phyloP scores from a whole-genome alignment of 2,888 invertebrate genomes.

The Harpalus rubripes region DNA sequence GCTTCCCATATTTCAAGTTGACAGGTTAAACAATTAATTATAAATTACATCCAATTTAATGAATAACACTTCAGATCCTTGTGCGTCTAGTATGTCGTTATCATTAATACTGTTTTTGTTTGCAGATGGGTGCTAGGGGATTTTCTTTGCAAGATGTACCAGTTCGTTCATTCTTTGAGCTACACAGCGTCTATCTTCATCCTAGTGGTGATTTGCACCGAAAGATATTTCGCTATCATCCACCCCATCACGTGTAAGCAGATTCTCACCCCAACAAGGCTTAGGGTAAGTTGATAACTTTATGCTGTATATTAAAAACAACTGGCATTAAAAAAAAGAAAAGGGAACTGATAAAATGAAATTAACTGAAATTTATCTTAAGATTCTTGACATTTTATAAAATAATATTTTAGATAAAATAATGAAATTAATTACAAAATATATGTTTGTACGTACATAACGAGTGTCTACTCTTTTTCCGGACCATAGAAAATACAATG shows the following conservation, averaged over 20 bases:
- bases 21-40: neutral
- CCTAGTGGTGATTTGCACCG: constrained; percentile 91
- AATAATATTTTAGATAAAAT: too few relatives aligned
- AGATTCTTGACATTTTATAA: too few relatives aligned
- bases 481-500: too few relatives aligned
- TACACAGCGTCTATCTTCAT: constrained; percentile 95
- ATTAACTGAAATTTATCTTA: too few relatives aligned
- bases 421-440: too few relatives aligned
- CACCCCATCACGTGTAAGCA: constrained; percentile 92
- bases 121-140: constrained; percentile 90
- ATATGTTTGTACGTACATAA: too few relatives aligned
- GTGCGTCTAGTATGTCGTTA: neutral
- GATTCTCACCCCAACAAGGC: constrained; percentile 87
- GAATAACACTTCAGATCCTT: neutral
- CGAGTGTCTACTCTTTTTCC: too few relatives aligned
- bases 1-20: neutral
- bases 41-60: neutral
- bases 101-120: constrained; percentile 71
- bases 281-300: constrained; percentile 82
- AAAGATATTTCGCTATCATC: constrained; percentile 92
- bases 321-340: too few relatives aligned
- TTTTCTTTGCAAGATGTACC: constrained; percentile 94
- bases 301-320: neutral
- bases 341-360: too few relatives aligned
- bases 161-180: constrained; percentile 92